Evolutionary conservation across 2,888 invertebrate genomes (phyloP).

Genomic region (Hypolimnas misippus): DNA sequence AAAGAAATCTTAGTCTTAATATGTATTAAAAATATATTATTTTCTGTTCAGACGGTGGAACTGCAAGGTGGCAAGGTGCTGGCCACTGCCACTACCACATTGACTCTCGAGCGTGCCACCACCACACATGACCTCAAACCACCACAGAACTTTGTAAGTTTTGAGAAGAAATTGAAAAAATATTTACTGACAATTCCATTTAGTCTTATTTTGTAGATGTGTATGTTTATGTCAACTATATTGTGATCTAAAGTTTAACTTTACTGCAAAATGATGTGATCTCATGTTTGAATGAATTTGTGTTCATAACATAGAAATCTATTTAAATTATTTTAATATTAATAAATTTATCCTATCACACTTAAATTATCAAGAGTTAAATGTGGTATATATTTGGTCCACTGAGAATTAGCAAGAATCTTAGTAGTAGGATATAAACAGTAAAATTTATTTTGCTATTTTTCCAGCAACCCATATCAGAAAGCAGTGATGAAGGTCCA

Average conservation of each 20-base stretch:
- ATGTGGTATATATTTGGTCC: too few relatives aligned
- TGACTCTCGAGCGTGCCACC: conserved; percentile 73
- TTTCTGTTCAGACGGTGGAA: conserved; percentile 65
- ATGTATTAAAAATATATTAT: background rate
- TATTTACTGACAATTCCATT: background rate
- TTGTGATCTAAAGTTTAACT: too few relatives aligned
- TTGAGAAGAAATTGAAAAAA: background rate
- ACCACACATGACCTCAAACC: conserved; percentile 73
- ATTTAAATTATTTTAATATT: too few relatives aligned
- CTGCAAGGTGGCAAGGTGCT: conserved; percentile 77
- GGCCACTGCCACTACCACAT: conserved; percentile 79
- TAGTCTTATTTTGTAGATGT: too few relatives aligned
- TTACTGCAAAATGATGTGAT: too few relatives aligned
- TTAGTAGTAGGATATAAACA: background rate
- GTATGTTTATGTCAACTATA: too few relatives aligned
- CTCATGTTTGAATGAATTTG: too few relatives aligned
- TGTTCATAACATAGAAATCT: too few relatives aligned
- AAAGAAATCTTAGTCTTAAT: too few relatives aligned
- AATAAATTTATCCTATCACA: too few relatives aligned
- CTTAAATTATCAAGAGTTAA: too few relatives aligned
- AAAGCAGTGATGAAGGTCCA: conserved; percentile 76
- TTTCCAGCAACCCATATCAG: conserved; percentile 75
- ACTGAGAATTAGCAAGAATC: too few relatives aligned
- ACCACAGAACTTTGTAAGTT: conserved; percentile 73
- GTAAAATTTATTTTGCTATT: background rate